phyloP scores from a whole-genome alignment of 2,888 invertebrate genomes.

The Mycalesis mineus region DNA sequence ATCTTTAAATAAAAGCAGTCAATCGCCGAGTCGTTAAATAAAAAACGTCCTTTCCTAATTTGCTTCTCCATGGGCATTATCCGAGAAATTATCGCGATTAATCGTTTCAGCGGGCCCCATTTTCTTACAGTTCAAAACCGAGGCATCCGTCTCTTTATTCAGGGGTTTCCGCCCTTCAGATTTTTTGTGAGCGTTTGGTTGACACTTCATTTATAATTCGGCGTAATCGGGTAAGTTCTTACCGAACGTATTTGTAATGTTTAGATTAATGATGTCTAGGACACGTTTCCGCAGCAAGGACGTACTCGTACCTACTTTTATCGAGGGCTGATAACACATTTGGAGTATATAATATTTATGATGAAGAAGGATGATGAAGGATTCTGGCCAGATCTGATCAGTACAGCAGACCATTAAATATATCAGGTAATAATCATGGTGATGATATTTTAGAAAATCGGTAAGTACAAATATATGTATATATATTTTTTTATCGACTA shows the following conservation, averaged over 20 bases:
- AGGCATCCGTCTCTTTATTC: constrained; percentile 52
- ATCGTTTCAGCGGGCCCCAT: constrained; percentile 45
- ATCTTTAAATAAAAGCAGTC: too few species aligned
- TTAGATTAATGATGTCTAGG: constrained; percentile 55
- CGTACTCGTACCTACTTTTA: too few species aligned
- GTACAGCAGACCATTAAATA: too few species aligned
- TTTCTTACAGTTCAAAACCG: constrained; percentile 62
- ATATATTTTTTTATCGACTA: too few species aligned
- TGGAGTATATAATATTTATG: too few species aligned
- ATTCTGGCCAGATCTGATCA: too few species aligned
- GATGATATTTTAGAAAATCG: too few species aligned
- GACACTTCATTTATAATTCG: constrained; percentile 77
- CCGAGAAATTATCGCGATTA: constrained; percentile 27
- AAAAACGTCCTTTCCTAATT: background rate
- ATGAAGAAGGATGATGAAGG: too few species aligned
- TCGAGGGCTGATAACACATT: too few species aligned
- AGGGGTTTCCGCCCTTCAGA: constrained; percentile 56
- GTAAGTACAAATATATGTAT: too few species aligned
- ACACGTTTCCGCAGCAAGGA: background rate
- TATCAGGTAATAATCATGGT: too few species aligned
- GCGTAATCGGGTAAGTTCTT: constrained; percentile 74
- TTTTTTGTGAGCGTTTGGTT: constrained; percentile 66
- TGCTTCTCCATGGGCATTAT: background rate
- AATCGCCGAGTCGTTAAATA: background rate
- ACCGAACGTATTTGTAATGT: constrained; percentile 75